phyloP scores from a whole-genome alignment of 2,797 vertebrate genomes.

The Chaetophractus vellerosus region DNA sequence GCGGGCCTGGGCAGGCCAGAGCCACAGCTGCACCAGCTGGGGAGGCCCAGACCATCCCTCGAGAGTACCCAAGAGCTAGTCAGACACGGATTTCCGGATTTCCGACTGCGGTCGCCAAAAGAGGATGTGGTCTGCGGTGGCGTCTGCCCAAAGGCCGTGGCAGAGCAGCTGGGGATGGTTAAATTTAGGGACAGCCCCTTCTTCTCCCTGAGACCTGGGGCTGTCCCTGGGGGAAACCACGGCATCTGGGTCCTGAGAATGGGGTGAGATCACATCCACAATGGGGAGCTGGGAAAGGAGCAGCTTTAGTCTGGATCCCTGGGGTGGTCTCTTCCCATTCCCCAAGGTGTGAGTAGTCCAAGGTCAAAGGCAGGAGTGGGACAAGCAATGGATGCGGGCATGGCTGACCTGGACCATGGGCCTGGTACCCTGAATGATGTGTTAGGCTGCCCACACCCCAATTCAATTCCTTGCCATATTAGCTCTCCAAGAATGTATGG shows the following conservation, averaged over 20 bases:
- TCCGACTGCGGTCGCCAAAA: not conserved
- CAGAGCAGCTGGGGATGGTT: not conserved
- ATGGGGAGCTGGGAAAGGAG: not conserved
- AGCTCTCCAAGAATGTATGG: not conserved
- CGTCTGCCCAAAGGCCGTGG: not conserved
- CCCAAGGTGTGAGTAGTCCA: not conserved
- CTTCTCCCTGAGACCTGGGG: not conserved
- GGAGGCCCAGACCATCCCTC: not conserved
- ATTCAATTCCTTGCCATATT: not conserved
- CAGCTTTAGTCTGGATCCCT: not conserved
- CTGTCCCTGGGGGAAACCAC: not conserved
- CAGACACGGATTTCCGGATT: not conserved
- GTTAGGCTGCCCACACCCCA: rapidly evolving
- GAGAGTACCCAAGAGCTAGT: not conserved
- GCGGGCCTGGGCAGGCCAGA: not conserved
- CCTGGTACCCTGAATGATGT: not conserved
- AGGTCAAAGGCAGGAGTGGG: not conserved
- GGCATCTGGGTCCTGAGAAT: not conserved
- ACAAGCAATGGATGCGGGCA: not conserved
- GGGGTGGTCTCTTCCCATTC: too few species aligned
- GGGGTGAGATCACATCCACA: not conserved
- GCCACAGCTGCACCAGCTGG: not conserved
- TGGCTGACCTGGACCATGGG: not conserved
- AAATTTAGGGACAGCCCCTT: constrained; percentile 24
- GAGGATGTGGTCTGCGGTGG: not conserved